Evolutionary conservation across 2,797 vertebrate species (phyloP), one percentile per base, ranked within the genome.

Genomic region (Ambastaia sidthimunki): DNA sequence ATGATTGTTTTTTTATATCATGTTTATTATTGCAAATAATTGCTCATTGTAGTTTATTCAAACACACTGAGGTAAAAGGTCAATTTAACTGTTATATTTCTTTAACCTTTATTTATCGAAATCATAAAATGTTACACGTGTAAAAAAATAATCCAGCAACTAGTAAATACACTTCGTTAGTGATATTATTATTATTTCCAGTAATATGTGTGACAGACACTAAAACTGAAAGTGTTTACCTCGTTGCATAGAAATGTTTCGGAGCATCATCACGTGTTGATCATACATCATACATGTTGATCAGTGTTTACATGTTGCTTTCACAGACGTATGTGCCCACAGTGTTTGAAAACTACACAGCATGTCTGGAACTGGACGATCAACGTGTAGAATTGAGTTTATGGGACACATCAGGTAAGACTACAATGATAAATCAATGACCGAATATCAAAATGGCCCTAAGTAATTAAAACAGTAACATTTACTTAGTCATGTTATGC

Each of bases 281-380:
- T 28, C 28, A 28, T 4, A 28, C 28, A 28, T 28, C 57, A 28
- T 47, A 18, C 57, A 63, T 62, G 65, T 44, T 78, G 37, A 31
- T 55, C 44, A 13, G 31, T 62, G 71, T 55, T 72, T 47, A 54
- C 41, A 37, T 37, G 54, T 63, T 25, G 73, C 41, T 23, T 79
- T 23, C 81, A 55, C 92, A 98, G 96, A 98, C 97, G 0, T 97
- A 98, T 76, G 96, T 98, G 84, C 97, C 96, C 89, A 97, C 97
- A 2, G 97, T 98, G 65, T 98, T 98, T 88, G 96, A 98, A 89
- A 98, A 98, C 93, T 98, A 98, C 93, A 97, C 96, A n/a, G 96
- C 96, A 85, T 97, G 96, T 88, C 89, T 98, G 93, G 95, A 96
- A 90, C 95, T 95, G 19, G 97, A 98, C 85, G 97, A 96, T 71